Conservation (phyloP, 2,113 vertebrate genomes). For the Tinamus guttatus region DNA sequence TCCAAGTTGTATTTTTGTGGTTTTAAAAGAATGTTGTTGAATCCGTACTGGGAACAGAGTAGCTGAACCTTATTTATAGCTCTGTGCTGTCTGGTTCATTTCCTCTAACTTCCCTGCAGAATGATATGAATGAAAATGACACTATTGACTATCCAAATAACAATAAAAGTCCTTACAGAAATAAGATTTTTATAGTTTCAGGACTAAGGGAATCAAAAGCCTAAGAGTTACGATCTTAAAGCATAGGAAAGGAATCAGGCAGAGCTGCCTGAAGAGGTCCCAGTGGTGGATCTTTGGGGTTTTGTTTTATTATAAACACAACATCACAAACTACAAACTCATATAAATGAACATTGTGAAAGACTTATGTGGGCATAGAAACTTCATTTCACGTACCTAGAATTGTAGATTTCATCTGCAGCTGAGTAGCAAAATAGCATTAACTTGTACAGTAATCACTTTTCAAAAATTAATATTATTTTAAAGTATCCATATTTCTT, state of each 20-base stretch:
- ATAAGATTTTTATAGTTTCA: constrained; percentile 76
- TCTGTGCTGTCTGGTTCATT: constrained; percentile 75
- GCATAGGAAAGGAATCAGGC: background rate
- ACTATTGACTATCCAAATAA: constrained; percentile 73
- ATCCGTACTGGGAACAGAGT: constrained; percentile 59
- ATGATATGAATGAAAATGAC: constrained; percentile 80
- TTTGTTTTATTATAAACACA: constrained; percentile 50
- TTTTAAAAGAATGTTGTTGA: constrained; percentile 64
- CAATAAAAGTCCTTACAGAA: constrained; percentile 80
- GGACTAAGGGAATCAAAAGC: constrained; percentile 68
- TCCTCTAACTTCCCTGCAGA: constrained; percentile 77
- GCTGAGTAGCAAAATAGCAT: background rate
- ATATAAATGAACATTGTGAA: constrained; percentile 65
- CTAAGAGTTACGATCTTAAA: constrained; percentile 57
- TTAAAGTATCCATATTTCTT: background rate
- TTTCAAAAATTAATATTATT: background rate
- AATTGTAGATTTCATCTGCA: constrained; percentile 23
- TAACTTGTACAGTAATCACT: background rate
- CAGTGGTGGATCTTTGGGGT: background rate
- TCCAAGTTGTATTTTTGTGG: constrained; percentile 5
- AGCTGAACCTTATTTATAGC: constrained; percentile 78
- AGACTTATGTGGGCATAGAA: constrained; percentile 50
- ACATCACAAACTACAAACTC: constrained; percentile 1
- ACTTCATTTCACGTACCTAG: background rate
- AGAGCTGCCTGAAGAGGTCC: constrained; percentile 31